Conservation (phyloP, 2,113 vertebrate species). For the Uropsilus gracilis region DNA sequence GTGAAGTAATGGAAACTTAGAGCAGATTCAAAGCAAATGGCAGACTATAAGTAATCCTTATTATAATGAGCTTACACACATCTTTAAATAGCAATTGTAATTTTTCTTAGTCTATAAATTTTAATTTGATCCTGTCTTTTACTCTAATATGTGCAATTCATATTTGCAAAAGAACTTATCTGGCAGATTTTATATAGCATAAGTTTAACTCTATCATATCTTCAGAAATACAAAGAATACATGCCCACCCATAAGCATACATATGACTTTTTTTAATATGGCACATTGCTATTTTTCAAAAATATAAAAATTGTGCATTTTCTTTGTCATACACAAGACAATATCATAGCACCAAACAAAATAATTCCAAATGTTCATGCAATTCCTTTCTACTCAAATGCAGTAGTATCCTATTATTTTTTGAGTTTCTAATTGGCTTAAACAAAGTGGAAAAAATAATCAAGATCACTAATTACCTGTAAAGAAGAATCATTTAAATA, state of each 20-base stretch:
- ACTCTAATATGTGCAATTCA: background rate
- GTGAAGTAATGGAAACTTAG: constrained; percentile 47
- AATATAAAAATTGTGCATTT: background rate
- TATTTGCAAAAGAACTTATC: constrained; percentile 4
- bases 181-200: background rate
- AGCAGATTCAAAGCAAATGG: constrained; percentile 13
- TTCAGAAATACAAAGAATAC: background rate
- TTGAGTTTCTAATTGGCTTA: constrained; percentile 7
- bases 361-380: background rate
- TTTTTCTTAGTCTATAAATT: constrained; percentile 35
- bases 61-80: constrained; percentile 21
- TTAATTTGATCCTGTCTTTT: background rate
- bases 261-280: background rate
- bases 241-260: background rate
- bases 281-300: background rate
- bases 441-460: background rate
- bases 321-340: background rate
- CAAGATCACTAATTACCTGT: background rate
- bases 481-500: background rate
- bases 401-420: background rate
- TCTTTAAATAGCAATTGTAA: background rate
- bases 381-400: background rate
- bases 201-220: background rate
- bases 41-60: constrained; percentile 36
- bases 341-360: background rate